These are phyloP conservation scores for Bombyx mandarina DNA, from an alignment of 1,140 invertebrate genomes.

Conservation along the genomic window DNA sequence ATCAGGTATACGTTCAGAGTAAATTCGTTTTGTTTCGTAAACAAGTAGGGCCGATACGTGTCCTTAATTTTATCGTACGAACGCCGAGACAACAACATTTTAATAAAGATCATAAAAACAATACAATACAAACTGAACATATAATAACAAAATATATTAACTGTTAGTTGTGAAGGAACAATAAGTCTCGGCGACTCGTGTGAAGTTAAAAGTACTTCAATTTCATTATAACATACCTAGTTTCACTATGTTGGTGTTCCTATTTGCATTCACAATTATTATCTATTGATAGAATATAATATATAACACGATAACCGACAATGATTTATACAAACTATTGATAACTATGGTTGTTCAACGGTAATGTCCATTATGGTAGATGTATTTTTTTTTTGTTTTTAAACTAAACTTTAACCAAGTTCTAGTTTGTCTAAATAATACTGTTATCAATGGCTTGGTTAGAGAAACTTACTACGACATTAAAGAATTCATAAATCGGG, in stretches of 20 bases:
- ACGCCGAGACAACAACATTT: constrained; percentile 14
- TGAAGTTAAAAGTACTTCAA: constrained; percentile 36
- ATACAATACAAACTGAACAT: constrained; percentile 30
- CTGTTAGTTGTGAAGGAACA: constrained; percentile 17
- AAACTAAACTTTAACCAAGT: constrained; percentile 54
- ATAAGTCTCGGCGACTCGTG: too few relatives aligned
- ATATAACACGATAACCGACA: constrained; percentile 35
- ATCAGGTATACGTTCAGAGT: too few relatives aligned
- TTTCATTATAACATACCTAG: constrained; percentile 35
- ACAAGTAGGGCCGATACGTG: too few relatives aligned
- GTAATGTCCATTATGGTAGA: constrained; percentile 48
- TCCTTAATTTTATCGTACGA: too few relatives aligned
- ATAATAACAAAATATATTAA: constrained; percentile 64
- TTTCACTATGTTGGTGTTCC: constrained; percentile 65
- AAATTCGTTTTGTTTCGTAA: too few relatives aligned
- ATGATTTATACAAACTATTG: constrained; percentile 44
- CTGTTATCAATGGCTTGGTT: constrained; percentile 71
- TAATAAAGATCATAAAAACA: constrained; percentile 16
- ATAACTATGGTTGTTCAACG: constrained; percentile 51
- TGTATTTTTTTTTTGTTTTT: constrained; percentile 28
- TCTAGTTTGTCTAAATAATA: constrained; percentile 70
- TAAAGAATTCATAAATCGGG: constrained; percentile 33
- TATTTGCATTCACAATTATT: constrained; percentile 53
- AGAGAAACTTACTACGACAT: constrained; percentile 53
- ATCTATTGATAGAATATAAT: constrained; percentile 37